These are phyloP conservation scores for Temnopleurus reevesii DNA, from an alignment of 53 echinoderm and acorn worm species.

Conservation along the genomic window DNA sequence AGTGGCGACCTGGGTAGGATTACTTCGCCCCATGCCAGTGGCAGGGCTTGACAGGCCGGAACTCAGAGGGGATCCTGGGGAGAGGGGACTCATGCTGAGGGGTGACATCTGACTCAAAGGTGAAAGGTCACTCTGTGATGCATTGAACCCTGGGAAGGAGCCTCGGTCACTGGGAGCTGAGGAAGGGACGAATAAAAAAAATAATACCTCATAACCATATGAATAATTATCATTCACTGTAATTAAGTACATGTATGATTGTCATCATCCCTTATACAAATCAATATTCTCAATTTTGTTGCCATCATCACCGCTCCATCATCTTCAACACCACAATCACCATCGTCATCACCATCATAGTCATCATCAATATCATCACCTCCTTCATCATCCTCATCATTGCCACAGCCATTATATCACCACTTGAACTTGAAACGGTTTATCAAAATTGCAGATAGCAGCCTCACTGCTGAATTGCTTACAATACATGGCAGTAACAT, in stretches of 20 bases:
- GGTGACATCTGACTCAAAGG: slow-evolving; percentile 93
- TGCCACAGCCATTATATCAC: no score
- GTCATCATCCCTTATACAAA: no score
- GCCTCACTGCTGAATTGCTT: no score
- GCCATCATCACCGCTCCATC: no score
- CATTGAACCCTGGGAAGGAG: slow-evolving; percentile 74
- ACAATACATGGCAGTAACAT: no score
- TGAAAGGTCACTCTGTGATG: slow-evolving; percentile 97
- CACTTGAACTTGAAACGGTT: no score
- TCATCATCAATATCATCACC: background rate
- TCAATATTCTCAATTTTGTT: no score
- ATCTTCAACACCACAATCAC: no score
- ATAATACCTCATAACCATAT: background rate
- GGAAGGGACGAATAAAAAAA: background rate
- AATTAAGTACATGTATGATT: background rate
- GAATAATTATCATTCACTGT: background rate
- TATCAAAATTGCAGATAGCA: no score
- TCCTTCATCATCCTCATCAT: no score
- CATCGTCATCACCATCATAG: background rate
- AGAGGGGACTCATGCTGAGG: slow-evolving; percentile 92
- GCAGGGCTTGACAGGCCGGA: slow-evolving; percentile 73
- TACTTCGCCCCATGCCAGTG: slow-evolving; percentile 74
- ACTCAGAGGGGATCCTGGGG: slow-evolving; percentile 81
- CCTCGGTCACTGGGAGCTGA: slow-evolving; percentile 91
- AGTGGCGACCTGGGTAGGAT: slow-evolving; percentile 66